phyloP scores from a whole-genome alignment of 2,113 vertebrate genomes.

The Cranoglanis bouderius region DNA sequence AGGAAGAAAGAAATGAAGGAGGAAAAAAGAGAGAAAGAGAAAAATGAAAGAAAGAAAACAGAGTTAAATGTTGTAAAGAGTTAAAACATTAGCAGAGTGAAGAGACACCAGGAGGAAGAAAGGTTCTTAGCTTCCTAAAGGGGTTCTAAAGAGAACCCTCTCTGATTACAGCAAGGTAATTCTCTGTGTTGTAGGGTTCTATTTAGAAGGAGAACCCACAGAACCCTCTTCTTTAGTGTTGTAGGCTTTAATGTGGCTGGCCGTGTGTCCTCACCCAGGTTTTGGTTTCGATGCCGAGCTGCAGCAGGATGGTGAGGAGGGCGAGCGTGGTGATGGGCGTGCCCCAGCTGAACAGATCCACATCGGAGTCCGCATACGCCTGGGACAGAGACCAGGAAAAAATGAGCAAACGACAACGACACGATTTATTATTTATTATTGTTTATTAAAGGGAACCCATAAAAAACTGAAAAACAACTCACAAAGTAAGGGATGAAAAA shows the following conservation, averaged over 20 bases:
- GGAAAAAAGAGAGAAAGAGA: not conserved
- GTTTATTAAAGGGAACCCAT: not conserved
- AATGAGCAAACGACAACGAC: not conserved
- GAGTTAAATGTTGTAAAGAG: not conserved
- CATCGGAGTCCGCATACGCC: slow-evolving; percentile 88
- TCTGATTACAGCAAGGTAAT: not conserved
- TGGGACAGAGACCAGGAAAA: slow-evolving; percentile 54
- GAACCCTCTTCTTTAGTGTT: not conserved
- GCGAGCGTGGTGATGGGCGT: slow-evolving; percentile 89
- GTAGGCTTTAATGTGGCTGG: no score
- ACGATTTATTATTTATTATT: not conserved
- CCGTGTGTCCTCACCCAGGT: slow-evolving; percentile 86
- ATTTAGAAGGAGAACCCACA: not conserved
- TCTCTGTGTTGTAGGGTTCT: not conserved
- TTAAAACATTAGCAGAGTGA: not conserved
- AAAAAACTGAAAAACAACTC: slow-evolving; percentile 66
- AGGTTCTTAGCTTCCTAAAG: not conserved
- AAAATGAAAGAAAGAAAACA: not conserved
- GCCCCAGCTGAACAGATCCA: slow-evolving; percentile 94
- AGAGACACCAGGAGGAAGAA: not conserved
- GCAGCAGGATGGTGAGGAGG: slow-evolving; percentile 90
- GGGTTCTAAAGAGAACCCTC: not conserved
- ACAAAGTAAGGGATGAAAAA: slow-evolving; percentile 98
- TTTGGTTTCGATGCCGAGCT: slow-evolving; percentile 95
- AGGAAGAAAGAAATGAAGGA: no score